Conservation (phyloP, 1,140 invertebrate genomes). For the Cotesia glomerata region DNA sequence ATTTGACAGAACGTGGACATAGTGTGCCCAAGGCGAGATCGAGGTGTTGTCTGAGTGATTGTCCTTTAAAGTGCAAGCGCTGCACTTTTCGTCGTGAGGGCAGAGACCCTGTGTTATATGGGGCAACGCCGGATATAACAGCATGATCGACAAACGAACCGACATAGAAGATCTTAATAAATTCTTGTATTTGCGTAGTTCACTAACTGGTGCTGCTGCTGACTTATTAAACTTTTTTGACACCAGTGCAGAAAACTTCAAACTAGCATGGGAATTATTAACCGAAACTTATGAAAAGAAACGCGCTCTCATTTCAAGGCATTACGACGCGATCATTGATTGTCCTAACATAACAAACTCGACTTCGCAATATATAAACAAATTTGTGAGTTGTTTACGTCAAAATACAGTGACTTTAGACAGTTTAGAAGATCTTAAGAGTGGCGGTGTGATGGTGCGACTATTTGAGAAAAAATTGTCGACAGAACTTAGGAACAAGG, state of each 20-base stretch:
- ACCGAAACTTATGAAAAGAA: conserved; percentile 28
- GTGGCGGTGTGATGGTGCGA: conserved; percentile 6
- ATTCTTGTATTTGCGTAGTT: conserved; percentile 33
- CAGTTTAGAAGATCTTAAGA: neutral
- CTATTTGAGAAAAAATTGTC: conserved; percentile 22
- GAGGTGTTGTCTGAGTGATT: no score
- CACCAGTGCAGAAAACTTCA: conserved; percentile 32
- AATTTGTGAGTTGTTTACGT: conserved; percentile 23
- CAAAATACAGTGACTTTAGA: conserved; percentile 22
- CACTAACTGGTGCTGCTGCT: conserved; percentile 27
- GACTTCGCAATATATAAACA: conserved; percentile 18
- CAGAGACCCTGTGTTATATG: no score
- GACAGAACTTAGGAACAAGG: conserved; percentile 22
- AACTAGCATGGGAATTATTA: conserved; percentile 33
- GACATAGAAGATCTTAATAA: conserved; percentile 34
- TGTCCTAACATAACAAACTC: neutral
- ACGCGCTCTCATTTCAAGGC: conserved; percentile 26
- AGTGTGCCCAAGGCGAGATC: no score
- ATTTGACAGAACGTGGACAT: no score
- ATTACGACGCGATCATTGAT: conserved; percentile 27
- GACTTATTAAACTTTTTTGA: conserved; percentile 30
- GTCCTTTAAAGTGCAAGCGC: no score
- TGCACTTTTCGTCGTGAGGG: no score
- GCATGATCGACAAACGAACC: conserved; percentile 29
- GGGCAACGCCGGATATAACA: no score